Base-by-base conservation (phyloP, 35 echinoderm and acorn worm genomes). In the Holothuria glaberrima region DNA sequence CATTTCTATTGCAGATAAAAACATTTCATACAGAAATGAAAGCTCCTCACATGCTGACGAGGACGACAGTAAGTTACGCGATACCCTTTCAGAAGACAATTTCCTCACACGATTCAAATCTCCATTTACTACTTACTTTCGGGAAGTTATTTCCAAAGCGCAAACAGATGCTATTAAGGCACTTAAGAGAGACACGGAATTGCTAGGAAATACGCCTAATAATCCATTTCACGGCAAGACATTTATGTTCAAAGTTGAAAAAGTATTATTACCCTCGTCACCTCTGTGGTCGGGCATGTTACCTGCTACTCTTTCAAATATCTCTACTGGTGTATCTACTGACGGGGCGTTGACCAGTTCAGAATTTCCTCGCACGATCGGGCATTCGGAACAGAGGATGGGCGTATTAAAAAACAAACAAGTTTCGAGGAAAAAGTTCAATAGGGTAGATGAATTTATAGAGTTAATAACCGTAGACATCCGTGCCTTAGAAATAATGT, bases 381-480 rank as follows among this genome's bases (percentile, higher is more conserved):
- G 12, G 4, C 31, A 72, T 16, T 72, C 69, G 5, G 69, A 72
- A 21, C 69, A 72, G 22, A 30, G 69, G 6, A 72, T 72, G 69
- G 69, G 69, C 0, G 69, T 72, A 13, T 32, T 72, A 72, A 72
- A 72, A 17, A 12, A 72, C 9, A 72, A 35, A 30, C 69, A 72
- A 33, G 3, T 72, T 13, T 30, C 30, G 1, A 72, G 22, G 36
- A 29, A 36, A 72, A 72, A 17, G 36, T 72, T 72, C 36, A 12
- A 72, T 35, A 12, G 69, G 5, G 19, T 72, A 35, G 69, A 72
- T 33, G 69, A 72, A 72, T 20, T 72, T 72, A 33, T 72, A 12
- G 69, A 48, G 10, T 46, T 89, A 33, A 52, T 72, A 72, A 54
- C 34, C 19, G 16, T 20, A 33, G 86, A 89, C 25, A 72, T 75